Base-by-base conservation (phyloP, 2,113 vertebrate genomes). In the Crotophaga sulcirostris region DNA sequence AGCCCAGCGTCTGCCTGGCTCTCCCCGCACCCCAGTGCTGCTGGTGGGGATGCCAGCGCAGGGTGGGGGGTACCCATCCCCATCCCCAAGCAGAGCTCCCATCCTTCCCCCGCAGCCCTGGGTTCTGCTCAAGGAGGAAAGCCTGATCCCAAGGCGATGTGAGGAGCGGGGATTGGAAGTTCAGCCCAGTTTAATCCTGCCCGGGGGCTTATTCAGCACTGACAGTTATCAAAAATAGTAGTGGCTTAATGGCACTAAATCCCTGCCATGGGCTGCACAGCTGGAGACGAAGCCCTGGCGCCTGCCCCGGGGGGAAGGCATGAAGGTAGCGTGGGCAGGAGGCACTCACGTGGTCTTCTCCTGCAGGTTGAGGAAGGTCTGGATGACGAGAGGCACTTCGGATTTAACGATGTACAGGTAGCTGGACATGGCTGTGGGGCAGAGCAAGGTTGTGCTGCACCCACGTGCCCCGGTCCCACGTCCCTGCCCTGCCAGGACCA, bases 361-460 rank as follows among this genome's bases (percentile, higher is more conserved):
- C 54, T 99, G 98, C 81, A 98, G 97, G 91, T 98, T 99, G 96
- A 99, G 97, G 97, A 99, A 99, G 66, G 99, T 98, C 97, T 99
- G 99, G 97, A 99, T 99, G 96, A 99, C 99, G 28, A 99, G 98
- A 23, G 99, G 99, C 82, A 99, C 98, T 98, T 99, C 99, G 0
- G 99, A 99, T 94, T 99, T 99, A 51, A 99, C 98, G 16, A 99
- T 99, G 97, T 99, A 99, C 95, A 99, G 97, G 98, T 99, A 99
- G 97, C 99, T 99, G 98, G 99, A 99, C 99, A 99, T 99, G 62
- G 99, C 99, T 99, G 97, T 1, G n/a, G 94, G 78, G 45, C 75
- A 55, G 91, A 94, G 36, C 25, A 0, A 81, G 31, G 47, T 26
- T 2, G 1, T 13, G 58, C 54, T 90, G 67, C 2, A 1, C 18